Evolutionary conservation across 2,888 invertebrate genomes (phyloP), one percentile per base, ranked within the genome.

Genomic region (Ischnura elegans): DNA sequence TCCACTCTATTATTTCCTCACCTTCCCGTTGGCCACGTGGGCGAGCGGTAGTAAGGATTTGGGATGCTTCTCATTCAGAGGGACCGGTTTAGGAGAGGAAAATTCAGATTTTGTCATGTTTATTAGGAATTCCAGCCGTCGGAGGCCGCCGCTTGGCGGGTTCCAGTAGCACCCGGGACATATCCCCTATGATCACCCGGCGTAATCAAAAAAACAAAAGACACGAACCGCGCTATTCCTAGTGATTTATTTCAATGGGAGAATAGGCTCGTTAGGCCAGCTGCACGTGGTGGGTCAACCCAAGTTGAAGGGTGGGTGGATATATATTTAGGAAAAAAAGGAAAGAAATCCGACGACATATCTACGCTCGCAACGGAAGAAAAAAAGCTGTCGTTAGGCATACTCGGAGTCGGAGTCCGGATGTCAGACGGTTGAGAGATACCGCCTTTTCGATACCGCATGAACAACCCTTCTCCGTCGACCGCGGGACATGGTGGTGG

Each of bases 361-460:
- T 76, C 36, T 76, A 76, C 36, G 76, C 29, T 76, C 76, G 2
- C 36, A 10, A 5, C 10, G 29, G 76, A 76, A 47, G n/a, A n/a
- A n/a, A n/a, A n/a, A 51, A 76, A 76, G 29, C 76, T 76, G 76
- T 76, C 76, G 36, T 36, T 76, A 76, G 76, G 76, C 36, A 76
- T 76, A 29, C 76, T 36, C 16, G 76, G 76, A 36, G 76, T 76
- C 76, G 13, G n/a, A 36, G 76, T 29, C 36, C 61, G 2, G 36
- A 76, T 94, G 95, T 90, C 93, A 95, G 94, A 93, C 95, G 95
- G 94, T 16, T 21, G 45, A 86, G 45, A 86, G 86, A 86, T 43
- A 86, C 46, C 43, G 45, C 46, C 86, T 43, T 86, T 86, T 25
- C 46, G 43, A 45, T 86, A 45, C 21, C 86, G 46, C 86, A 16